These are phyloP conservation scores for Anthophora plumipes DNA, from an alignment of 2,888 invertebrate species.

Conservation along the genomic window DNA sequence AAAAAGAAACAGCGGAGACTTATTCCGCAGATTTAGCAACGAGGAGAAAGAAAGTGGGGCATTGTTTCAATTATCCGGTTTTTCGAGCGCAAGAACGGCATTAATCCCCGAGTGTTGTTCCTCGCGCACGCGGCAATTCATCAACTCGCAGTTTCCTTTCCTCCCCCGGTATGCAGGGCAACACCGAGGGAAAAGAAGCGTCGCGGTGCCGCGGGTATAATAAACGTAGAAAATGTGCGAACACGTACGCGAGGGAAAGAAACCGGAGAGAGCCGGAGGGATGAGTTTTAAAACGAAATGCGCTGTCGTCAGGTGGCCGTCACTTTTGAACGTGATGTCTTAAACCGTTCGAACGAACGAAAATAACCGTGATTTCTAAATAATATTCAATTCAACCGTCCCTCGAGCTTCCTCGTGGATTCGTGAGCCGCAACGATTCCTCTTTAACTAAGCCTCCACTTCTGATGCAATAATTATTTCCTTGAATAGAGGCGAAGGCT, in stretches of 20 bases:
- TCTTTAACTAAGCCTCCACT: no score
- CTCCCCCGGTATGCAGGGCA: not conserved
- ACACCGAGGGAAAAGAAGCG: not conserved
- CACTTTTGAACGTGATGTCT: slow-evolving; percentile 3
- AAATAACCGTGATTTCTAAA: not conserved
- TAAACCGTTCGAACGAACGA: not conserved
- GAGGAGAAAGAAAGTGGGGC: not conserved
- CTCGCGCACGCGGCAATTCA: slow-evolving; percentile 18
- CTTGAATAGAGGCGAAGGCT: not conserved
- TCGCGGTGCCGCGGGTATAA: slow-evolving; percentile 13
- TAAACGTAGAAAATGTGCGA: slow-evolving; percentile 44
- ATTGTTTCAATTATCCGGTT: slow-evolving; percentile 17
- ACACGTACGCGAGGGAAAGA: slow-evolving; percentile 21
- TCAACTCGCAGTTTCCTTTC: not conserved
- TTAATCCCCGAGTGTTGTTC: slow-evolving; percentile 22
- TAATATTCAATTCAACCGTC: not conserved
- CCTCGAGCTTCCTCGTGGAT: not conserved
- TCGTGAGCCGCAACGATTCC: no score
- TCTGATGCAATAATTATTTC: slow-evolving; percentile 23
- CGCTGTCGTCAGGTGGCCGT: slow-evolving; percentile 21
- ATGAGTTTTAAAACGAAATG: slow-evolving; percentile 48
- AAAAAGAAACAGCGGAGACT: no score
- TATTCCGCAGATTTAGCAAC: no score
- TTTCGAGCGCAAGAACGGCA: not conserved
- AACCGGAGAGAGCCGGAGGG: slow-evolving; percentile 18